Evolutionary conservation across 2,888 invertebrate genomes (phyloP), one percentile per base, ranked within the genome.

Genomic region (Fragum fragum): DNA sequence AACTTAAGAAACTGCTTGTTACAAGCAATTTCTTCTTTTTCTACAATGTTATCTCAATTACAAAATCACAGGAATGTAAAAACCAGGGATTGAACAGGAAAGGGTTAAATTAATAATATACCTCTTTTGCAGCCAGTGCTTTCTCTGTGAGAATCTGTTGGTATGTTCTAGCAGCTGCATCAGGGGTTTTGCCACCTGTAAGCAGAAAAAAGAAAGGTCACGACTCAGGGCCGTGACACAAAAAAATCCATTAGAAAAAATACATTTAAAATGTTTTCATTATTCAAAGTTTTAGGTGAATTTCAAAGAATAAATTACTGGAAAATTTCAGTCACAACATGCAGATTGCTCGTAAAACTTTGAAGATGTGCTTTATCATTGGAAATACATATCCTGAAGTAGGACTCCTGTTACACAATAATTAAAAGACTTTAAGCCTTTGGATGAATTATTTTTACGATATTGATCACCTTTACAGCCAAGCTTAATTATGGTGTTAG

Each of bases 101-200:
- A n/a, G n/a, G n/a, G n/a, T n/a, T n/a, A n/a, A n/a, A n/a, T n/a
- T n/a, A n/a, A n/a, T n/a, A n/a, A 76, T 86, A 95, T 95, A 98
- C 98, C 95, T 99, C 98, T 91, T 97, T 97, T 95, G 98, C 98
- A 95, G 97, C 97, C 18, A 99, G 96, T 94, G 97, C 96, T 94
- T 98, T 98, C 94, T 99, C 99, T 94, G 97, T 97, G 98, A 99
- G 99, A 95, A 99, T 98, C 95, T 98, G 98, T 59, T 98, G 97
- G 94, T 98, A 99, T 18, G 98, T 98, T 93, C 99, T 96, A 5
- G 98, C 97, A 78, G 89, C 84, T 0, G 98, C 96, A 96, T 99
- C 99, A 52, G 99, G 99, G 61, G 99, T 99, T 95, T 99, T 99
- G 28, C 99, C 99, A 95, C 99, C 98, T 98, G 96, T 88, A 97